These are phyloP conservation scores for Drosophila mercatorum DNA, from an alignment of 2,888 invertebrate species.

Conservation along the genomic window DNA sequence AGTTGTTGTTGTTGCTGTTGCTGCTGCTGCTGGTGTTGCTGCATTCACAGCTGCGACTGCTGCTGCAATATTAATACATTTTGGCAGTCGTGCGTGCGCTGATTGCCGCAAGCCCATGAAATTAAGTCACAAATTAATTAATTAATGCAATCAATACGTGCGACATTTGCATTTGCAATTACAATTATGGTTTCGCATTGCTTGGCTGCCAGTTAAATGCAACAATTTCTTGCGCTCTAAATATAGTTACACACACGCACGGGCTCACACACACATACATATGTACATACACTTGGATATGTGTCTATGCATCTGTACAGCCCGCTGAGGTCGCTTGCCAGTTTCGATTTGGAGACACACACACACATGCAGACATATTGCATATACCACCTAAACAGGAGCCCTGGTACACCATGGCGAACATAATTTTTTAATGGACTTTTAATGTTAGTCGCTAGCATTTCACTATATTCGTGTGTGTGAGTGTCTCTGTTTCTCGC, in stretches of 20 bases:
- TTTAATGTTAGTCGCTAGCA: conserved; percentile 78
- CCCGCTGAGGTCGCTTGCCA: conserved; percentile 43
- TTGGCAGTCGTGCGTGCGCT: conserved; percentile 77
- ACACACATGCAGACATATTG: conserved; percentile 26
- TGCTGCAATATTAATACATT: conserved; percentile 78
- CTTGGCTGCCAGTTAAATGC: conserved; percentile 42
- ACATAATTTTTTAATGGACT: conserved; percentile 81
- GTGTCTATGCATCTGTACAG: conserved; percentile 22
- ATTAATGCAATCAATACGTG: conserved; percentile 82
- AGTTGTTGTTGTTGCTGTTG: conserved; percentile 11
- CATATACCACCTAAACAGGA: conserved; percentile 60
- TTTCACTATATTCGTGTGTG: conserved; percentile 24
- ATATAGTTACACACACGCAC: conserved; percentile 26
- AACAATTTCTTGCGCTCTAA: conserved; percentile 70
- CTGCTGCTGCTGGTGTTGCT: conserved; percentile 25
- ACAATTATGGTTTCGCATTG: conserved; percentile 62
- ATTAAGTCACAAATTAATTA: conserved; percentile 81
- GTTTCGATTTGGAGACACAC: conserved; percentile 34
- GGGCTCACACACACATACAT: not conserved
- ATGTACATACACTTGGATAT: not conserved
- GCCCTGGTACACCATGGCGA: conserved; percentile 51
- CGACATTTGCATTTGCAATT: conserved; percentile 80
- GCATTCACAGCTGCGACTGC: conserved; percentile 43
- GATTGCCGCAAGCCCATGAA: conserved; percentile 81
- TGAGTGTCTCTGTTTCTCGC: conserved; percentile 31